Evolutionary conservation across 2,113 vertebrate genomes (phyloP).

Genomic region (Neogale vison): DNA sequence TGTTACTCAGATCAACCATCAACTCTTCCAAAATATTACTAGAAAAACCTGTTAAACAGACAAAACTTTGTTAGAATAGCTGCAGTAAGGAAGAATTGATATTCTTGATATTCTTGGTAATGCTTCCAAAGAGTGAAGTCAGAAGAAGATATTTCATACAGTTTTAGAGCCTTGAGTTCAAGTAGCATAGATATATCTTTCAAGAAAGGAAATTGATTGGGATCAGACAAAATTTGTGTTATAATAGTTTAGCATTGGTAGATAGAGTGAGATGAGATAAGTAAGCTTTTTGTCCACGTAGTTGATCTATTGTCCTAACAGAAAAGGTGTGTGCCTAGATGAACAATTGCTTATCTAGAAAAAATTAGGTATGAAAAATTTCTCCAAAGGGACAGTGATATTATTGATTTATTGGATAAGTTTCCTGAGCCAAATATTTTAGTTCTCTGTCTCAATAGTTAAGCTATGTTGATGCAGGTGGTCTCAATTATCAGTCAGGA

Average conservation of each 20-base stretch:
- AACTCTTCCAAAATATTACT: not conserved
- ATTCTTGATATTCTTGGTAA: not conserved
- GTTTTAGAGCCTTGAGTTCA: not conserved
- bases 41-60: not conserved
- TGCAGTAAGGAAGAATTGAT: not conserved
- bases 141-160: not conserved
- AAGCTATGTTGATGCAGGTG: not conserved
- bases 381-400: not conserved
- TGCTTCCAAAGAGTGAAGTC: not conserved
- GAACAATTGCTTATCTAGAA: not conserved
- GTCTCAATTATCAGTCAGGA: not conserved
- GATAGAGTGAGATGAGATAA: not conserved
- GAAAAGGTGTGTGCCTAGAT: not conserved
- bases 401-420: constrained; percentile 1
- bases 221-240: not conserved
- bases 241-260: not conserved
- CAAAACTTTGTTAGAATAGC: not conserved
- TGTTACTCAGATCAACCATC: not conserved
- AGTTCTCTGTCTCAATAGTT: not conserved
- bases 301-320: not conserved
- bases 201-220: not conserved
- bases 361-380: not conserved
- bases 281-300: not conserved
- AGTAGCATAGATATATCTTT: not conserved
- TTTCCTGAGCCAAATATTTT: not conserved